Base-by-base conservation (phyloP, 1,140 invertebrate species). In the Euborellia annulipes region DNA sequence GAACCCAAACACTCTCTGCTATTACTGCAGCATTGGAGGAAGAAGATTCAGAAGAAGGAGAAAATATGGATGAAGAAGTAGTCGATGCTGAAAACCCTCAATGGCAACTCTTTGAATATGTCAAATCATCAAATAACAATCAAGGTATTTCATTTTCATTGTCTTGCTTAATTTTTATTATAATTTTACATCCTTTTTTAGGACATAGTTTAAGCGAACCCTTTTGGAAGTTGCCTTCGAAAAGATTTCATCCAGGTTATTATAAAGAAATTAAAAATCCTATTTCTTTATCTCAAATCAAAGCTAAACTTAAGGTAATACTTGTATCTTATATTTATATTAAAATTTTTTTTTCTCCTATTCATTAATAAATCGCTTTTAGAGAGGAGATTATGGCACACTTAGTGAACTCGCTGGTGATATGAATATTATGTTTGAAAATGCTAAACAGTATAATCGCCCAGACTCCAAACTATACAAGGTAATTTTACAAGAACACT, bases 371-470 rank as follows among this genome's bases (percentile, higher is more conserved):
- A 30, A 23, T n/a, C n/a, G n/a, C n/a, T 59, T 68, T 22, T 53
- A 79, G 63, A 79, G 76, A 58, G 82, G 83, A 17, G 75, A 78
- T 51, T 97, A 97, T 63, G 79, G 76, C 3, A 86, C 81, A 13
- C 66, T 96, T 2, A 83, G 79, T 49, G 87, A 95, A 63, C 75
- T 97, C 44, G 85, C 87, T n/a, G 80, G 79, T 1, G 94, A 98
- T 60, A 76, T 98, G 69, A 93, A 93, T 61, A 77, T 95, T n/a
- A 93, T 98, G 81, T 94, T 98, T 70, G 86, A 96, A 60, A 98
- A 97, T 70, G 92, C 93, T 6, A 92, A 91, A 60, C 80, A 82
- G 53, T 98, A 95, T 62, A 97, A 97, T 61, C 65, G 84, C 41
- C 79, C 85, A 34, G 83, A 85, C 42, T 91, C 88, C 3, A 75